A percentile compares a stretch with the other conserved stretches of the same genome.
Evolutionary conservation across 2,113 vertebrate genomes (phyloP).

Genomic region (Eretmochelys imbricata): DNA sequence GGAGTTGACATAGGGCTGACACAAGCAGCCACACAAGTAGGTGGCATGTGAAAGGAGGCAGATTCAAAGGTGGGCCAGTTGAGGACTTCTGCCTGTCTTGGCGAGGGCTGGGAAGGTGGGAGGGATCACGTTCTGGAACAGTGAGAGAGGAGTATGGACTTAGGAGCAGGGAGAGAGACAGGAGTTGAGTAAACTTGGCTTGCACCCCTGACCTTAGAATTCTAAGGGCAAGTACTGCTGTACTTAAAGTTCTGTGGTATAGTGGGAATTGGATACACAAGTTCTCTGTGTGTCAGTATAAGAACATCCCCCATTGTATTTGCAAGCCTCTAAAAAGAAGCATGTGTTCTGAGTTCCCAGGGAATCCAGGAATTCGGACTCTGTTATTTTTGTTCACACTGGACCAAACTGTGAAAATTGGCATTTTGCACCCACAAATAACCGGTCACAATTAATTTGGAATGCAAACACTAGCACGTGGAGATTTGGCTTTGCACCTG

Average conservation of each 20-base stretch:
- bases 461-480: neutral
- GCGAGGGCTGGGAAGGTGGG: neutral
- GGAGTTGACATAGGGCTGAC: too few species aligned
- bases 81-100: neutral
- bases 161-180: neutral
- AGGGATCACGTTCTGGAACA: neutral
- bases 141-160: neutral
- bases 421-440: neutral
- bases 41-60: too few species aligned
- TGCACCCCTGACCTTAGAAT: neutral
- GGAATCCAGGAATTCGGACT: neutral
- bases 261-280: neutral
- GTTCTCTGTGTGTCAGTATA: neutral
- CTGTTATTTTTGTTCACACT: neutral
- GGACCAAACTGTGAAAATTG: neutral
- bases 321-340: neutral
- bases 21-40: too few species aligned
- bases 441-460: neutral
- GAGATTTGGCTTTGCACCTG: neutral
- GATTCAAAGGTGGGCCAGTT: neutral
- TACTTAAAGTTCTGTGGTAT: neutral
- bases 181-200: neutral
- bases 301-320: neutral
- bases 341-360: neutral
- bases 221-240: neutral